Base-by-base conservation (phyloP, 2,888 invertebrate species). In the Camponotus fellah region DNA sequence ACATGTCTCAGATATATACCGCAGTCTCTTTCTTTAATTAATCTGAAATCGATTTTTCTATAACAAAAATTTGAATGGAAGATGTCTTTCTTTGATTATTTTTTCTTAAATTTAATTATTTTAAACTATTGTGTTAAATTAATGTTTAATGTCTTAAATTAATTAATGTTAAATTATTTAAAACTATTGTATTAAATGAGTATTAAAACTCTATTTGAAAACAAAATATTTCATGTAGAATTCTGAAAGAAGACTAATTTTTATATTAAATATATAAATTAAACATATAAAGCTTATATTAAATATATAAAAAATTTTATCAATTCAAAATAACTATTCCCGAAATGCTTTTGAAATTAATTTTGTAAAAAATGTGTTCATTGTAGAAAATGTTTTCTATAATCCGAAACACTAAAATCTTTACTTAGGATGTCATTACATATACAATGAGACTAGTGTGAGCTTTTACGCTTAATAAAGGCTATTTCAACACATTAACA, bases 401-500 rank as follows among this genome's bases (percentile, higher is more conserved):
- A n/a, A 77, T 53, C 32, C 40, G 3, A 68, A 68, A 32, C 37
- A 43, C 6, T 56, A n/a, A 58, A 32, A 32, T 10, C 32, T 56
- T 77, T 68, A 40, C 17, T 17, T 6, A 0, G 8, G 32, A 60
- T 37, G 26, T 65, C 14, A 9, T 37, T 40, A 26, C 9, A 65
- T 34, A 37, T 76, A 10, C 40, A 66, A 26, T 37, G 10, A n/a
- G 12, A 53, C 46, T 49, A 62, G 34, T 62, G 34, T 9, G 10
- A 37, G 8, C 9, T 62, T 14, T 40, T 21, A 46, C 8, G 53
- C n/a, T 8, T 40, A 32, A 32, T 40, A 9, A 58, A 37, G n/a
- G 9, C 32, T 26, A 37, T 32, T 77, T 56, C 66, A 77, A 77
- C n/a, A 56, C 34, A 56, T 66, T 56, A 58, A 65, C 49, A 56